Evolutionary conservation across 2,113 vertebrate genomes (phyloP).

Genomic region (Oncorhynchus gorbuscha): DNA sequence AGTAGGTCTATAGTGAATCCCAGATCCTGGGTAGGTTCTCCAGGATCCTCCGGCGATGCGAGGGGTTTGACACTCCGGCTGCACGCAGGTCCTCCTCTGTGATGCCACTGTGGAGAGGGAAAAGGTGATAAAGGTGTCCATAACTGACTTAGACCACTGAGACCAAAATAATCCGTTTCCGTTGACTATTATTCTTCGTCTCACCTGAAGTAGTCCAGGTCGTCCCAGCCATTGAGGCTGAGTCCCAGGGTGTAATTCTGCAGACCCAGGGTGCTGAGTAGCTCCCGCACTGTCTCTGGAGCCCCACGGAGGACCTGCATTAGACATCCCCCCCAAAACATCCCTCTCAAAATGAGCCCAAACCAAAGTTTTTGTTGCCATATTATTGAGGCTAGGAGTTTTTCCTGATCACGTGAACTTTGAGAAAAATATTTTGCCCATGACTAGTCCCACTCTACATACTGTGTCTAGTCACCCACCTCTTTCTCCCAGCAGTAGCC

Average conservation of each 20-base stretch:
- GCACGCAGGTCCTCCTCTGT: slow-evolving; percentile 73
- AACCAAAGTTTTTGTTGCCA: neutral
- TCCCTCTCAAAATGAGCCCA: slow-evolving; percentile 1
- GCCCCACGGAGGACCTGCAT: slow-evolving; percentile 69
- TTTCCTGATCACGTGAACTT: no score
- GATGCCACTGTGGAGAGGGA: slow-evolving; percentile 63
- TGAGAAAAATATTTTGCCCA: no score
- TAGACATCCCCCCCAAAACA: neutral
- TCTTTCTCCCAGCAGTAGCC: slow-evolving; percentile 71
- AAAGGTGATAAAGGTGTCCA: neutral
- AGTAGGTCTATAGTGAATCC: slow-evolving; percentile 61
- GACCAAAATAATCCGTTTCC: neutral
- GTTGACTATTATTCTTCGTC: neutral
- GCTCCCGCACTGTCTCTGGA: slow-evolving; percentile 67
- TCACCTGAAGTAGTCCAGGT: slow-evolving; percentile 77
- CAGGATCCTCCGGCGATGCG: slow-evolving; percentile 61
- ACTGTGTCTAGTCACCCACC: slow-evolving; percentile 41
- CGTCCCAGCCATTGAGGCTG: slow-evolving; percentile 76
- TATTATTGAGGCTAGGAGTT: neutral
- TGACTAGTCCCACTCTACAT: no score
- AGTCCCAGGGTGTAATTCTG: slow-evolving; percentile 71
- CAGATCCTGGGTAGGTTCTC: slow-evolving; percentile 70
- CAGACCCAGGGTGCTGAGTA: slow-evolving; percentile 67
- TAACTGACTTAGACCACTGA: neutral
- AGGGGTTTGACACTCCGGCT: slow-evolving; percentile 63